Evolutionary conservation across 2,888 invertebrate genomes (phyloP).

Genomic region (Phaedon cochleariae): DNA sequence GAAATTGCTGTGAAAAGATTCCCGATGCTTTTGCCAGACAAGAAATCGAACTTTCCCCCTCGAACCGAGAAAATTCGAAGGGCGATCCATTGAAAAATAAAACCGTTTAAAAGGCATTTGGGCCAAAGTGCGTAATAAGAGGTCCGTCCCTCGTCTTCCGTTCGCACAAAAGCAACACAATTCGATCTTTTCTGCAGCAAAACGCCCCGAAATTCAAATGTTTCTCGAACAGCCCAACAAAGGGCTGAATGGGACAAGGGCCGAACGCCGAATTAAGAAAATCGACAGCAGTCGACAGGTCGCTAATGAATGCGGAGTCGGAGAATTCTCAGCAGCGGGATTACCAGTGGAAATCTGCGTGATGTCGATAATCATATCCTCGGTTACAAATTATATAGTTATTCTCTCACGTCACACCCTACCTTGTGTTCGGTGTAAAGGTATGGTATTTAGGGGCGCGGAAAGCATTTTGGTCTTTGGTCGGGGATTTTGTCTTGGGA

Average conservation of each 20-base stretch:
- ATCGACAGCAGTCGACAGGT: constrained; percentile 47
- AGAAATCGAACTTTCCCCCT: constrained; percentile 14
- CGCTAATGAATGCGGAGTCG: constrained; percentile 35
- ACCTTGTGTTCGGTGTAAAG: constrained; percentile 35
- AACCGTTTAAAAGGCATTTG: constrained; percentile 39
- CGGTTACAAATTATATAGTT: constrained; percentile 45
- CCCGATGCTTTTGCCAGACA: not conserved
- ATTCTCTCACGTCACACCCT: constrained; percentile 42
- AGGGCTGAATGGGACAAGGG: constrained; percentile 49
- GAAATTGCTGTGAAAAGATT: constrained; percentile 1
- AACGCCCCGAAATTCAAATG: constrained; percentile 55
- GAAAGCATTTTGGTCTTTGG: constrained; percentile 49
- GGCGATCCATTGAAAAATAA: constrained; percentile 34
- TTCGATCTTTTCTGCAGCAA: constrained; percentile 40
- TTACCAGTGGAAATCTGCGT: constrained; percentile 31
- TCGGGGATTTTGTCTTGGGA: constrained; percentile 40
- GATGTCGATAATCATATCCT: constrained; percentile 44
- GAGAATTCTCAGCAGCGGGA: constrained; percentile 44
- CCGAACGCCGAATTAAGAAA: constrained; percentile 49
- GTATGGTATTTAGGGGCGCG: constrained; percentile 56
- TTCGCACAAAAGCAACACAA: constrained; percentile 25
- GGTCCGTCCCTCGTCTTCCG: constrained; percentile 29
- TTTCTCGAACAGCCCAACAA: constrained; percentile 53
- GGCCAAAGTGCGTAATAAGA: constrained; percentile 36
- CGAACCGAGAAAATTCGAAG: constrained; percentile 21